phyloP scores from a whole-genome alignment of 1,140 invertebrate species.

The Neodiprion pinetum region DNA sequence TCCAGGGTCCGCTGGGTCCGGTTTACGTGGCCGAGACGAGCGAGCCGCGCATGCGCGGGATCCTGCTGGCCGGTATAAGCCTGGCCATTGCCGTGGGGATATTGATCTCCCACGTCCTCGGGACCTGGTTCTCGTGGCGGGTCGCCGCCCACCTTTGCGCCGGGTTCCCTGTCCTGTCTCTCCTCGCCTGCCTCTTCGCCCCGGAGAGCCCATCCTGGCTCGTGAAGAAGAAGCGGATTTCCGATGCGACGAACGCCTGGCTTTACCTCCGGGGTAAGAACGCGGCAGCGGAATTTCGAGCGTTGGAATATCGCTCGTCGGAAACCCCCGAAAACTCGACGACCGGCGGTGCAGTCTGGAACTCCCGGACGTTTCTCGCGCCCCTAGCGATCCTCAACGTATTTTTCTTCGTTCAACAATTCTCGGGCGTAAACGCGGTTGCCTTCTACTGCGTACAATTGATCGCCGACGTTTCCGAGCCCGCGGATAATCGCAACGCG shows the following conservation, averaged over 20 bases:
- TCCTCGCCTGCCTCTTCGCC: conserved; percentile 60
- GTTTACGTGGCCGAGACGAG: conserved; percentile 62
- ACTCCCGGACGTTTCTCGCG: conserved; percentile 58
- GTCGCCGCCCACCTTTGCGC: conserved; percentile 62
- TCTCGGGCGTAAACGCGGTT: conserved; percentile 71
- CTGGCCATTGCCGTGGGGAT: conserved; percentile 65
- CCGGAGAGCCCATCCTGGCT: conserved; percentile 78
- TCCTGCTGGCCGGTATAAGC: conserved; percentile 64
- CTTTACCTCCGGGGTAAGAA: not conserved
- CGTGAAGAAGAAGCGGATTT: conserved; percentile 60
- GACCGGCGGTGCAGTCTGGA: not conserved
- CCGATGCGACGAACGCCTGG: conserved; percentile 59
- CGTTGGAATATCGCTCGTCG: not conserved
- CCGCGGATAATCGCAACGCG: conserved; percentile 56
- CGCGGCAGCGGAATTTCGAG: not conserved
- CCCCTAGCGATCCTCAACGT: conserved; percentile 67
- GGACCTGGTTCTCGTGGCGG: conserved; percentile 66
- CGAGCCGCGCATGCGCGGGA: conserved; percentile 64
- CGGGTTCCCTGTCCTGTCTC: conserved; percentile 59
- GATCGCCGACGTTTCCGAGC: conserved; percentile 60
- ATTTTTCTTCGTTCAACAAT: conserved; percentile 68
- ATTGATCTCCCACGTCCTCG: conserved; percentile 63
- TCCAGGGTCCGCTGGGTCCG: conserved; percentile 59
- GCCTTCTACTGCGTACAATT: conserved; percentile 75
- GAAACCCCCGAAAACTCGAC: too few species aligned